A percentile compares a stretch with the other conserved stretches of the same genome.
phyloP scores from a whole-genome alignment of 2,113 vertebrate species.

The Mystacornis crossleyi region DNA sequence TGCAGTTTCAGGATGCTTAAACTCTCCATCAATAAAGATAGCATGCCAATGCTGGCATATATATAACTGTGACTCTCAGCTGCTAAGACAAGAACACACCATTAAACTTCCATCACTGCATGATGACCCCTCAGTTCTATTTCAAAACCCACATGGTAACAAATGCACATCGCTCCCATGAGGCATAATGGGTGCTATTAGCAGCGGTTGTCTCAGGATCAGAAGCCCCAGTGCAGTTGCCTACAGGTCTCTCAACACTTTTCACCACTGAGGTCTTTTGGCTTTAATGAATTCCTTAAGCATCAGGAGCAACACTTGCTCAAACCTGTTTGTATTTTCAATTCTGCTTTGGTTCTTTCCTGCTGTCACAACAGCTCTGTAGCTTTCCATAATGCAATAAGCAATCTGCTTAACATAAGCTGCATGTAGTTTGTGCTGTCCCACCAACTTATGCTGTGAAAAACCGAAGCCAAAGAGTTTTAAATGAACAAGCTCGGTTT shows the following conservation, averaged over 20 bases:
- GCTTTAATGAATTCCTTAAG: background rate
- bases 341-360: background rate
- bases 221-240: background rate
- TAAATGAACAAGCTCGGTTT: background rate
- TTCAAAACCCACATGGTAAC: background rate
- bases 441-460: background rate
- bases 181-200: background rate
- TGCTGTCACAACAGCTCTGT: background rate
- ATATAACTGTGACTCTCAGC: background rate
- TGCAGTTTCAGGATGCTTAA: background rate
- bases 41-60: background rate
- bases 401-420: background rate
- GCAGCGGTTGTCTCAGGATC: background rate
- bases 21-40: background rate
- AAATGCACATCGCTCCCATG: background rate
- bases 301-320: background rate
- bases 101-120: background rate
- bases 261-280: background rate
- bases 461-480: background rate
- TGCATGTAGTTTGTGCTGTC: background rate
- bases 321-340: background rate
- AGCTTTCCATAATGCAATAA: background rate
- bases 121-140: accelerated
- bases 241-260: background rate
- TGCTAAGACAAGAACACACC: background rate